phyloP scores from a whole-genome alignment of 1,140 invertebrate genomes.

The Panulirus ornatus region DNA sequence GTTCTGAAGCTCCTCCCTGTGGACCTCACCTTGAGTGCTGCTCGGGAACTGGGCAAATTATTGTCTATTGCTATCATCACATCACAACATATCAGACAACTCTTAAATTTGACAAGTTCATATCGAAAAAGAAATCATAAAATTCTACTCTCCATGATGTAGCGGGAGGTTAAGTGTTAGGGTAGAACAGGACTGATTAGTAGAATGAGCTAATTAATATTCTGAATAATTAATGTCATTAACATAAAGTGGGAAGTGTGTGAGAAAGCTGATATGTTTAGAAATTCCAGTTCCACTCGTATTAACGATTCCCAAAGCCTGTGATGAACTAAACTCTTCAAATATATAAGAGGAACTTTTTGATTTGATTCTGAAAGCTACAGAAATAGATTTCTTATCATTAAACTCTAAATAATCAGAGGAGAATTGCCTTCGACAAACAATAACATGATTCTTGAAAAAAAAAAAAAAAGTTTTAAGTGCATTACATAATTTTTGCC shows the following conservation, averaged over 20 bases:
- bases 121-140: background rate
- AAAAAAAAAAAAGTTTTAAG: background rate
- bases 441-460: background rate
- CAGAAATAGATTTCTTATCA: too few species aligned
- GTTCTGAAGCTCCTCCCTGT: background rate
- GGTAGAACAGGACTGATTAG: background rate
- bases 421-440: background rate
- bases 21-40: background rate
- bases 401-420: too few species aligned
- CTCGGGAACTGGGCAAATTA: background rate
- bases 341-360: background rate
- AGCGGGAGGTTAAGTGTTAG: background rate
- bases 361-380: slow-evolving; percentile 14
- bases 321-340: background rate
- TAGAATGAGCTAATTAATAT: background rate
- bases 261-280: too few species aligned
- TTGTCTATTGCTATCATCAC: background rate
- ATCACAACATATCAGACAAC: background rate
- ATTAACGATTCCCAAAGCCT: background rate
- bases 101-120: background rate
- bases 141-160: background rate
- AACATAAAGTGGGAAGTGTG: background rate
- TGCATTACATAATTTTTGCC: background rate
- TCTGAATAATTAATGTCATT: background rate
- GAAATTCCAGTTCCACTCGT: background rate